Percentiles rank a stretch among this genome's conserved stretches.
Evolutionary conservation across 2,113 vertebrate species (phyloP).

Genomic region (Hiodon tergisus): DNA sequence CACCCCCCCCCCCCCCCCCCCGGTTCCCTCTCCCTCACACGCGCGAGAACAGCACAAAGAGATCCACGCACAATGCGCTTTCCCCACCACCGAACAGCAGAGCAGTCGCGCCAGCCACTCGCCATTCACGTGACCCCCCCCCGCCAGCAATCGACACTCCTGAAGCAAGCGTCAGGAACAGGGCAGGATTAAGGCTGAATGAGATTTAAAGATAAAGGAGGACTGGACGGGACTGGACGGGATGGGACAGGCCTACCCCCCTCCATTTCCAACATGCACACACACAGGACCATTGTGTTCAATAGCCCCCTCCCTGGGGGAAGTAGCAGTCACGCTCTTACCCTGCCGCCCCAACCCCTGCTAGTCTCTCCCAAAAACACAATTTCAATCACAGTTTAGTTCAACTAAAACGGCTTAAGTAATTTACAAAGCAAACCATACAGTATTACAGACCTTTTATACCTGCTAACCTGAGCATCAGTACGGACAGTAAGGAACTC

Average conservation of each 20-base stretch:
- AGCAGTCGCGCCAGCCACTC: conserved; percentile 52
- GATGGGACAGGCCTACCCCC: conserved; percentile 4
- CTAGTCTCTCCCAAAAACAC: too few relatives aligned
- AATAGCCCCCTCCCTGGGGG: too few relatives aligned
- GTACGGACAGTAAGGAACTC: too few relatives aligned
- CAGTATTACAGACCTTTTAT: too few relatives aligned
- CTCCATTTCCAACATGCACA: too few relatives aligned
- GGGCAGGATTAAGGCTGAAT: conserved; percentile 13
- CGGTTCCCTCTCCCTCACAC: conserved; percentile 30
- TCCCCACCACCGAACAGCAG: conserved; percentile 51
- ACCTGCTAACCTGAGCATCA: too few relatives aligned
- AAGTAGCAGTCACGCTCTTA: too few relatives aligned
- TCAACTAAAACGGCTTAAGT: too few relatives aligned
- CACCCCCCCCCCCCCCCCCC: neutral
- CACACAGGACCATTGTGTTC: too few relatives aligned
- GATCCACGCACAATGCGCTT: conserved; percentile 35
- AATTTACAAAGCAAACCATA: too few relatives aligned
- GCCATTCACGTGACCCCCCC: conserved; percentile 55
- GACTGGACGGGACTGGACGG: neutral
- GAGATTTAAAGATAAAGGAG: conserved; percentile 19
- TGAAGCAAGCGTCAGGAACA: conserved; percentile 19
- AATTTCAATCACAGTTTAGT: too few relatives aligned
- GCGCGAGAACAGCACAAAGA: neutral
- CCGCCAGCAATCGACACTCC: conserved; percentile 34
- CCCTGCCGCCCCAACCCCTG: too few relatives aligned